phyloP scores from a whole-genome alignment of 1,140 invertebrate genomes.

The Aphis gossypii region DNA sequence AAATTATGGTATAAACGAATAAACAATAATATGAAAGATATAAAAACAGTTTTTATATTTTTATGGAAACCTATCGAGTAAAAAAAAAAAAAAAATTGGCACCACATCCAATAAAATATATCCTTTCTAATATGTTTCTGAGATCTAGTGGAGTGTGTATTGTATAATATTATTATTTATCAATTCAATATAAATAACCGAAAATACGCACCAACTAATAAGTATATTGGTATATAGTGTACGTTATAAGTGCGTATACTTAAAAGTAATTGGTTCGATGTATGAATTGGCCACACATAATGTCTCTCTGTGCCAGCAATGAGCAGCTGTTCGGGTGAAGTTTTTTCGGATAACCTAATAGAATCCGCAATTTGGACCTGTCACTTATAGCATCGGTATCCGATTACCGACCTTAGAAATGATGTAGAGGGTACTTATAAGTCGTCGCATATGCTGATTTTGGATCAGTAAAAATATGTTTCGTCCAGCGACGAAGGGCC shows the following conservation, averaged over 20 bases:
- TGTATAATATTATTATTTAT: not conserved
- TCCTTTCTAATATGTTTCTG: not conserved
- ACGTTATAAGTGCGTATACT: no score
- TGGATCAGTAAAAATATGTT: not conserved
- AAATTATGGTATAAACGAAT: not conserved
- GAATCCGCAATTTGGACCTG: not conserved
- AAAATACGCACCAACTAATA: not conserved
- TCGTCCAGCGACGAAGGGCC: not conserved
- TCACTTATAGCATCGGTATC: not conserved
- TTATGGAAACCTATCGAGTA: not conserved
- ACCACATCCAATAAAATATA: not conserved
- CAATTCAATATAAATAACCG: not conserved
- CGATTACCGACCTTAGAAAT: not conserved
- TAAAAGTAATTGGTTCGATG: not conserved
- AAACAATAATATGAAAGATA: not conserved
- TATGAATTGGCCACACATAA: not conserved
- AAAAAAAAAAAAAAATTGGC: not conserved
- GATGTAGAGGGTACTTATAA: constrained; percentile 13
- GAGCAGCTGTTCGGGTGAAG: not conserved
- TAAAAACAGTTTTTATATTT: not conserved
- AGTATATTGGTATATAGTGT: no score
- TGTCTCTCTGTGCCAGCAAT: not conserved
- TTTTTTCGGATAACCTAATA: not conserved
- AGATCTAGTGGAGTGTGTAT: not conserved
- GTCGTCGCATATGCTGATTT: not conserved